phyloP scores from a whole-genome alignment of 2,888 invertebrate genomes.

The Disparrhopalites patrizii region DNA sequence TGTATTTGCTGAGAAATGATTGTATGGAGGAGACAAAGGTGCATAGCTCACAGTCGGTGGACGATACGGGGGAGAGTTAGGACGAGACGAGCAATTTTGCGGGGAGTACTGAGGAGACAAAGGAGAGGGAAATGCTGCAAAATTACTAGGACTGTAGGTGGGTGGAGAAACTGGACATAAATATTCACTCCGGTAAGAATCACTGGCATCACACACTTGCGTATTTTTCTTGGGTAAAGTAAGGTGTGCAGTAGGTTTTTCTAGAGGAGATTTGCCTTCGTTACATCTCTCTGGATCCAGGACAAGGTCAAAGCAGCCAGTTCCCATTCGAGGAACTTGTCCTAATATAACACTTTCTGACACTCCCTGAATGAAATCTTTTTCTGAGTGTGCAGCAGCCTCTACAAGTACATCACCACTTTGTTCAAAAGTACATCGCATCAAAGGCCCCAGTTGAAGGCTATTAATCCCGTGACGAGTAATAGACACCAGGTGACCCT shows the following conservation, averaged over 20 bases:
- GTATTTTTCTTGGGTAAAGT: conserved; percentile 53
- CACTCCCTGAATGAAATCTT: conserved; percentile 96
- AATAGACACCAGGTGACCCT: conserved; percentile 99
- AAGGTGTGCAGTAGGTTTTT: conserved; percentile 56
- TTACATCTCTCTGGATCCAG: conserved; percentile 98
- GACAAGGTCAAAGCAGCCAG: conserved; percentile 91
- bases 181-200: no score
- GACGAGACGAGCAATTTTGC: conserved; percentile 60
- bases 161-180: not conserved
- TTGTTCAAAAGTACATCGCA: conserved; percentile 99
- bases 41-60: conserved; percentile 60
- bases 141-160: not conserved
- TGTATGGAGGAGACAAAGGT: conserved; percentile 49
- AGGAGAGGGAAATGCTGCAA: conserved; percentile 53
- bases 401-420: conserved; percentile 98
- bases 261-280: conserved; percentile 66
- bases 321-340: conserved; percentile 72
- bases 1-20: not conserved
- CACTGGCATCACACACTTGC: conserved; percentile 50
- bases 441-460: conserved; percentile 96
- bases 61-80: conserved; percentile 66
- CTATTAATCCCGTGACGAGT: conserved; percentile 99
- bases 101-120: conserved; percentile 77
- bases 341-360: conserved; percentile 99
- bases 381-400: conserved; percentile 96